These are phyloP conservation scores for Coleophora deauratella DNA, from an alignment of 2,888 invertebrate species.

Conservation along the genomic window DNA sequence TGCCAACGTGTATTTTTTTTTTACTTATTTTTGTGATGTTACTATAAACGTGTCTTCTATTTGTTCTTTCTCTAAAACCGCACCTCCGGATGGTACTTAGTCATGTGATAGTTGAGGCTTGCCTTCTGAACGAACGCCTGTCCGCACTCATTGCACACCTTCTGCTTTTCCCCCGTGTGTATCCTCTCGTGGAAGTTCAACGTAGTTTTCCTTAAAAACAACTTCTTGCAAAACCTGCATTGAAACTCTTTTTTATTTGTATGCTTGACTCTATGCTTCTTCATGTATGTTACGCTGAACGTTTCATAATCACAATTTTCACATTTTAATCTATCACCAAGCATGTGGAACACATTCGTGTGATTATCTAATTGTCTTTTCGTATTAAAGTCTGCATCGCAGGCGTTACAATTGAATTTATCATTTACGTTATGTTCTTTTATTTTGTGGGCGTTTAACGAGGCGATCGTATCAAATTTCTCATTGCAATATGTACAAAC, in stretches of 20 bases:
- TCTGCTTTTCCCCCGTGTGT: slow-evolving; percentile 52
- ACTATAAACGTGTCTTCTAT: too few relatives aligned
- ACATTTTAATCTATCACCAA: slow-evolving; percentile 47
- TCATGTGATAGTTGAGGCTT: slow-evolving; percentile 60
- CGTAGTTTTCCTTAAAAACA: slow-evolving; percentile 48
- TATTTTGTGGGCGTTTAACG: slow-evolving; percentile 40
- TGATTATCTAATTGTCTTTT: slow-evolving; percentile 42
- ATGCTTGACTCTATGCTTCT: slow-evolving; percentile 54
- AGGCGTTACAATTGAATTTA: slow-evolving; percentile 49
- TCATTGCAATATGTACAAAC: slow-evolving; percentile 33
- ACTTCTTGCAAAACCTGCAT: slow-evolving; percentile 59
- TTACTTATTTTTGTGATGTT: too few relatives aligned
- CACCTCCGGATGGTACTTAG: slow-evolving; percentile 57
- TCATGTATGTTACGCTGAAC: slow-evolving; percentile 37
- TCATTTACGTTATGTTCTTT: slow-evolving; percentile 47
- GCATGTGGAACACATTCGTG: slow-evolving; percentile 50
- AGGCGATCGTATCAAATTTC: slow-evolving; percentile 39
- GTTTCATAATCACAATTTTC: slow-evolving; percentile 49
- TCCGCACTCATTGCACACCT: slow-evolving; percentile 46
- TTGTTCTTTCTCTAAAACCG: slow-evolving; percentile 33
- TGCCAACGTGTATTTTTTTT: too few relatives aligned
- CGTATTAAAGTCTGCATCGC: slow-evolving; percentile 43
- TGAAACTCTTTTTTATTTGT: slow-evolving; percentile 52
- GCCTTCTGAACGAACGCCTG: slow-evolving; percentile 64
- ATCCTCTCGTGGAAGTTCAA: slow-evolving; percentile 48